Conservation (phyloP, 1,140 invertebrate genomes). For the Saccostrea echinata region DNA sequence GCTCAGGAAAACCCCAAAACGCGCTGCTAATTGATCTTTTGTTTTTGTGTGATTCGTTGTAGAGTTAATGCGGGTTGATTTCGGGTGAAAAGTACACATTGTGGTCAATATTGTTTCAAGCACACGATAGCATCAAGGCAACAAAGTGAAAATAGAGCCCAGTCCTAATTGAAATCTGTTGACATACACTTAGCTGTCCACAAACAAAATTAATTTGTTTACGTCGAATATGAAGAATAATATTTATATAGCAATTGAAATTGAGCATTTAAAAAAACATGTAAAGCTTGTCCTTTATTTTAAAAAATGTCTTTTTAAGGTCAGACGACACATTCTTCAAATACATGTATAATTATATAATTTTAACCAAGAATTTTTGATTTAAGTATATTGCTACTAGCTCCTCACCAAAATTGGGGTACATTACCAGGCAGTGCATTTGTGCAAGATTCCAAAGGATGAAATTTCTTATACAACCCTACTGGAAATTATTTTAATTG, state of each 20-base stretch:
- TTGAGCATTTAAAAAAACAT: not conserved
- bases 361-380: too few species aligned
- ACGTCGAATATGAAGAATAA: not conserved
- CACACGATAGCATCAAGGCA: not conserved
- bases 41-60: constrained; percentile 18
- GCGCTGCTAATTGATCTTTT: constrained; percentile 3
- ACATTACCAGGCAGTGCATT: too few species aligned
- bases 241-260: constrained; percentile 6
- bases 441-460: too few species aligned
- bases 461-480: too few species aligned
- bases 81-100: constrained; percentile 15
- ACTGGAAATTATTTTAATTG: too few species aligned
- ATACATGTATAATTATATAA: too few species aligned
- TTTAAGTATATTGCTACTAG: too few species aligned
- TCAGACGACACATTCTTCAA: too few species aligned
- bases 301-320: not conserved
- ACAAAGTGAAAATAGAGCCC: not conserved
- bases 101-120: constrained; percentile 8
- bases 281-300: not conserved
- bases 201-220: not conserved
- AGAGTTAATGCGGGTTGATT: not conserved
- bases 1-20: constrained; percentile 1
- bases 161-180: constrained; percentile 7
- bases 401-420: too few species aligned
- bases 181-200: not conserved